Evolutionary conservation across 2,888 invertebrate genomes (phyloP), one percentile per base, ranked within the genome.

Genomic region (Sthenelais limicola): DNA sequence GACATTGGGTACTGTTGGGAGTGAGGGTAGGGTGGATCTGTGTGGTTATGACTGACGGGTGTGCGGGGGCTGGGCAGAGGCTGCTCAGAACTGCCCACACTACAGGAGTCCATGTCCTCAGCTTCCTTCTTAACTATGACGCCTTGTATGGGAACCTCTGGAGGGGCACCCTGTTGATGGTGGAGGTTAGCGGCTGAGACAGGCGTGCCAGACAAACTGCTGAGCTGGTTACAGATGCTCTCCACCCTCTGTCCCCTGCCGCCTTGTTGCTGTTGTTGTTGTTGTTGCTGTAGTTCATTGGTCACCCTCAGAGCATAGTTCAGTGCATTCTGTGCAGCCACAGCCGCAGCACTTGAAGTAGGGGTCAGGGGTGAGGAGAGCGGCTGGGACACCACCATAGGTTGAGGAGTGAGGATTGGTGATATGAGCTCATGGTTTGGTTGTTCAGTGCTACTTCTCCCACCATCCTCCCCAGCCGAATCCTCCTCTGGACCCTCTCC

Each of bases 191-290:
- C 51, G 47, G 35, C 66, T 26, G 72, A 52, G n/a, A 68, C 52
- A 35, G 49, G 47, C 12, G 56, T 70, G 38, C 71, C 72, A 21
- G 72, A 76, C 24, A 76, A 71, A 26, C 79, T 70, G 33, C 78
- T 79, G 56, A 82, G 74, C 77, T 80, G 80, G 24, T 78, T 78
- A 67, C 82, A 82, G 49, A 82, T 82, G 66, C 79, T 78, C 67
- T 82, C 82, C 38, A 82, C 74, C 26, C 77, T 68, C 33, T 74
- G 77, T 15, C 73, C 68, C 26, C 43, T 32, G 48, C 67, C 30
- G 21, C 38, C 18, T 35, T 67, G 28, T n/a, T n/a, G n/a, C n/a
- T n/a, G n/a, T n/a, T n/a, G 47, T 30, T 12, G 66, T 56, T 18
- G 58, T 26, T 18, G 62, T 58, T 51, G 32, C 28, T 18, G 43